These are phyloP conservation scores for Melitaea cinxia DNA, from an alignment of 1,140 invertebrate genomes.

Conservation along the genomic window DNA sequence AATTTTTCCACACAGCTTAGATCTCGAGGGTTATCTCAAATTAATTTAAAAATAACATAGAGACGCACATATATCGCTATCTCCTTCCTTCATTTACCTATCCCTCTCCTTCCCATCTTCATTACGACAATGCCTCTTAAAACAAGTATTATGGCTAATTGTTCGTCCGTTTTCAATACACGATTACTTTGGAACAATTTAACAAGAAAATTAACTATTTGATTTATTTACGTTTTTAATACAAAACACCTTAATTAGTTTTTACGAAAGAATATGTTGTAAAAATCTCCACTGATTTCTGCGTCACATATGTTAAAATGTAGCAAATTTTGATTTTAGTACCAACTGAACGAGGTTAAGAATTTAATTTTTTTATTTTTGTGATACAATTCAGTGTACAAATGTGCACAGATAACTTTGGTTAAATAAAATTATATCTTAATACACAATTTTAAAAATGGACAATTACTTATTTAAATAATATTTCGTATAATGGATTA, in stretches of 20 bases:
- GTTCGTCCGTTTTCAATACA: constrained; percentile 31
- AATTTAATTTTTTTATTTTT: no score
- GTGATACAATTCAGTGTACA: no score
- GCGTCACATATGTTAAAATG: no score
- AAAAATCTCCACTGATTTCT: background rate
- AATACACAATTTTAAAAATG: no score
- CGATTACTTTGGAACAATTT: background rate
- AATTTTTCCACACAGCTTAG: no score
- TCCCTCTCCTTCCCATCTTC: constrained; percentile 10
- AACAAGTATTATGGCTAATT: constrained; percentile 39
- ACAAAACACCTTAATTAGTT: background rate
- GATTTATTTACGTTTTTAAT: background rate
- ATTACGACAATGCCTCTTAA: constrained; percentile 33
- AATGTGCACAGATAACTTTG: no score
- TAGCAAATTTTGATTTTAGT: background rate
- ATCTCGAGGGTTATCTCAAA: no score
- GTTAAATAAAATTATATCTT: no score
- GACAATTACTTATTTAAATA: no score
- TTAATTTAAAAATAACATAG: background rate
- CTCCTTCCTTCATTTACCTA: background rate
- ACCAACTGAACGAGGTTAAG: no score
- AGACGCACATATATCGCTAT: background rate
- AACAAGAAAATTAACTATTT: background rate
- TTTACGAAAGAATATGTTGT: background rate
- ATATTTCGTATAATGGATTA: no score